A percentile compares a stretch with the other conserved stretches of the same genome.
Evolutionary conservation across 2,888 invertebrate genomes (phyloP).

Genomic region (Cantharis lateralis): DNA sequence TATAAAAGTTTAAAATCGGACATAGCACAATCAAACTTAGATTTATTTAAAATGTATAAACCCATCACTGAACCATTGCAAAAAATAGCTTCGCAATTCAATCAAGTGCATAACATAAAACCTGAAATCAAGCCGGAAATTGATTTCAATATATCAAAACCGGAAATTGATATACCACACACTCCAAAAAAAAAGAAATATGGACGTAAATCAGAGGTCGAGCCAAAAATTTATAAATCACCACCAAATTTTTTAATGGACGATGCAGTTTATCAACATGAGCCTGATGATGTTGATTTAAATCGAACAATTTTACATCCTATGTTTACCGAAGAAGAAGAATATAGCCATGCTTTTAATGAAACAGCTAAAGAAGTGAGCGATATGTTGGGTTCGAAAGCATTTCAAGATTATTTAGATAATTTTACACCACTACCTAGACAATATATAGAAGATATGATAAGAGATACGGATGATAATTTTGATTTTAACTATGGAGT

Average conservation of each 20-base stretch:
- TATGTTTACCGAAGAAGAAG: too few relatives aligned
- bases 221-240: too few relatives aligned
- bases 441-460: background rate
- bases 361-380: background rate
- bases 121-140: background rate
- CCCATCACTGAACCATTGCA: too few relatives aligned
- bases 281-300: too few relatives aligned
- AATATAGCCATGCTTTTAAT: background rate
- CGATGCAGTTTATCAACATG: too few relatives aligned
- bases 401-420: background rate
- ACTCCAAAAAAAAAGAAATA: background rate
- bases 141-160: too few relatives aligned
- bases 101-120: too few relatives aligned
- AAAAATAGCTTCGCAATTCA: background rate
- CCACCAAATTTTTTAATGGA: too few relatives aligned
- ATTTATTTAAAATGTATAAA: too few relatives aligned
- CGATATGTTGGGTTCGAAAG: background rate
- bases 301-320: too few relatives aligned
- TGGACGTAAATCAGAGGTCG: background rate
- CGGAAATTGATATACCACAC: background rate
- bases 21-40: too few relatives aligned
- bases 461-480: background rate
- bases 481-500: background rate
- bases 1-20: too few relatives aligned
- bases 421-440: background rate